Base-by-base conservation (phyloP, 2,797 vertebrate genomes). In the Silurus lanzhouensis region DNA sequence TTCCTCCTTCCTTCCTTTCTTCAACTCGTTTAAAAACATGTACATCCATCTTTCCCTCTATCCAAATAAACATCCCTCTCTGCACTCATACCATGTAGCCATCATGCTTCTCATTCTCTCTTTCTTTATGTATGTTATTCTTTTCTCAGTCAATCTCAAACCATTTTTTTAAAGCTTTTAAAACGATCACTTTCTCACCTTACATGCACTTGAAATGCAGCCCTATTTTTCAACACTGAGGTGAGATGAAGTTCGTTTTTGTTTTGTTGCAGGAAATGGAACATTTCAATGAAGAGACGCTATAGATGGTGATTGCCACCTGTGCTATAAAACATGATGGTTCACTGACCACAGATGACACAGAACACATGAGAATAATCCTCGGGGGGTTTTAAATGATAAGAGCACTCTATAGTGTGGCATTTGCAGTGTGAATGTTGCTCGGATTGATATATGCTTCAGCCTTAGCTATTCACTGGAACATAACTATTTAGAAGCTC, bases 391-490 rank as follows among this genome's bases (percentile, higher is more conserved):
- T 22, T 67, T 27, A 70, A 57, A 27, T 55, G 80, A 52, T 82
- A 8, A 81, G 31, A 66, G 79, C 0, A 6, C 46, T 66, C 38
- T 7, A 20, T 46, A 70, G 48, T 82, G 66, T 82, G 80, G 48
- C 80, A 70, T 82, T 82, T 82, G 80, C 10, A 82, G 52, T 70
- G 27, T 52, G 25, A 70, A 82, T 38, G 19, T 38, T 82, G 48
- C 25, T 68, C 48, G 25, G n/a, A 68, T 63, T 57, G 25, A 31
- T 68, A 82, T 57, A 82, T 82, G 15, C 17, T 27, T 68, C n/a
- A 27, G 22, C 80, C 64, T 82, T 44, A 55, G 80, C 64, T 57
- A 81, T 46, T n/a, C 22, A 52, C 22, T n/a, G 66, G 63, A 81
- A 67, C 31, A 19, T 70, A 44, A 70, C 31, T 72, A 48, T 22